These are phyloP conservation scores for Auanema freiburgensis DNA, from an alignment of 2,888 invertebrate species.

Conservation along the genomic window DNA sequence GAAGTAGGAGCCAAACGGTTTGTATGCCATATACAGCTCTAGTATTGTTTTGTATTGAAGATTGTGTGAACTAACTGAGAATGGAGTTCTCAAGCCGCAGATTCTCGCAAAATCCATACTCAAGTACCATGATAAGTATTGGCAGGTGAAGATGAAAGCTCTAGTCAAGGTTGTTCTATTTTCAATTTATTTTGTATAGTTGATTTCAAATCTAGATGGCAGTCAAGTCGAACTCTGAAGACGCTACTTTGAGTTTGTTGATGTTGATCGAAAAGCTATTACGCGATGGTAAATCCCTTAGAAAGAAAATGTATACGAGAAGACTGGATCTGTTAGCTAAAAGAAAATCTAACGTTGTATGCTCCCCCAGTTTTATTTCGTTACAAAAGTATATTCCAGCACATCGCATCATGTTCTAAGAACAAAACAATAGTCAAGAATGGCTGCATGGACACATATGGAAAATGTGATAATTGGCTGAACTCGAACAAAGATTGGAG, in stretches of 20 bases:
- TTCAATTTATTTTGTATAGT: not conserved
- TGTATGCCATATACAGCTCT: too few relatives aligned
- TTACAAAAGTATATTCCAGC: not conserved
- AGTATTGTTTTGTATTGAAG: slow-evolving; percentile 4
- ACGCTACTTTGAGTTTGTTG: slow-evolving; percentile 23
- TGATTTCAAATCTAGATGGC: slow-evolving; percentile 7
- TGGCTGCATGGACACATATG: not conserved
- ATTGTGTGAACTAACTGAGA: slow-evolving; percentile 15
- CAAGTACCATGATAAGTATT: slow-evolving; percentile 28
- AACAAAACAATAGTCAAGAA: not conserved
- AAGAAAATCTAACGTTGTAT: not conserved
- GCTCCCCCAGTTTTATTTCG: not conserved
- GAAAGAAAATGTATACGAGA: slow-evolving; percentile 4
- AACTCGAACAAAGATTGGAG: slow-evolving; percentile 3
- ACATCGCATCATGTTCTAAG: too few relatives aligned
- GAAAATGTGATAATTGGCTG: slow-evolving; percentile 4
- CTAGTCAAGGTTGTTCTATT: slow-evolving; percentile 19
- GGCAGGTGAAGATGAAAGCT: slow-evolving; percentile 38
- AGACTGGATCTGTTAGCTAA: not conserved
- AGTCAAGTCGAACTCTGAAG: slow-evolving; percentile 24
- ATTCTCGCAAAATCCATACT: slow-evolving; percentile 30
- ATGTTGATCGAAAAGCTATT: slow-evolving; percentile 29
- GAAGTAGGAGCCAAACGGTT: slow-evolving; percentile 19
- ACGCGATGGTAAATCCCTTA: slow-evolving; percentile 11
- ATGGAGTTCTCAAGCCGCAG: slow-evolving; percentile 17